Evolutionary conservation across 2,888 invertebrate genomes (phyloP), one percentile per base, ranked within the genome.

Genomic region (Punctoribates punctum): DNA sequence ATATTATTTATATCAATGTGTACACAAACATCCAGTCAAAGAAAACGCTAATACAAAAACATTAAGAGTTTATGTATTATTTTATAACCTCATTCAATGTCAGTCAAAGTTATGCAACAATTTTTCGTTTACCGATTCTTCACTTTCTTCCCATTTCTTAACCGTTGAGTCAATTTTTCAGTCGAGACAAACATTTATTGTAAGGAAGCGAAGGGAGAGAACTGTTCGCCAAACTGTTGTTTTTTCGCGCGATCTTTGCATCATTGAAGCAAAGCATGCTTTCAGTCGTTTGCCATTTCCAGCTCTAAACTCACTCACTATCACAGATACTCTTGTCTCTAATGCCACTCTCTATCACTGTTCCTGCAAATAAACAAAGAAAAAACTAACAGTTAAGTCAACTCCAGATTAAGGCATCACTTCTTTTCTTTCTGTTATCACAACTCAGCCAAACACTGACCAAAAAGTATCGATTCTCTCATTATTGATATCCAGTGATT

Each of bases 211-310:
- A 42, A 42, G 4, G 42, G 42, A 42, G 42, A 42, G 42, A 6
- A 62, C 29, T n/a, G 11, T 62, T 3, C 20, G 6, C 42, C 42
- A 25, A 72, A 72, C 23, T 48, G 34, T 23, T 46, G n/a, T 46
- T 72, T 72, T 72, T 72, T 72, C 34, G 72, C 38, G 72, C 72
- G 23, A 27, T 46, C 48, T 46, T 46, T 48, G 46, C 72, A 72
- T 72, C 46, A 72, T 46, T 72, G 72, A 42, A 72, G 46, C 72
- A 72, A 46, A 72, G 72, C 46, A 46, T 72, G 72, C 72, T 72
- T 72, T 48, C 72, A 72, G 60, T 60, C 23, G 60, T 27, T n/a
- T 60, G 15, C 27, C 27, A 15, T 27, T 60, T 27, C 27, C 2
- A 27, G 27, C 27, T 27, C 11, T 27, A 27, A 27, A 27, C 29